These are phyloP conservation scores for Agapetus fuscipes DNA, from an alignment of 2,888 invertebrate genomes.

Conservation along the genomic window DNA sequence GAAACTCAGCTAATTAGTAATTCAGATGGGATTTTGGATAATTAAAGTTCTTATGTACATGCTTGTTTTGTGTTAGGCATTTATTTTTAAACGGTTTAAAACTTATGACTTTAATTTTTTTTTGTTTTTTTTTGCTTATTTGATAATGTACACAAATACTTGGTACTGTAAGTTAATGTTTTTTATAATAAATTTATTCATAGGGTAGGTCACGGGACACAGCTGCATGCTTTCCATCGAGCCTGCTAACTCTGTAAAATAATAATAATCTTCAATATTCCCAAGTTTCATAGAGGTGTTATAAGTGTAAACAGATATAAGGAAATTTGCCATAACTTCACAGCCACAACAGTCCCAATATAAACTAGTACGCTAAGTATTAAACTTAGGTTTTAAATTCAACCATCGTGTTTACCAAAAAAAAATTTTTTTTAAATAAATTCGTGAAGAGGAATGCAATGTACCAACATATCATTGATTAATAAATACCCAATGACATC, in stretches of 20 bases:
- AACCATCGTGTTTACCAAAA: too few species aligned
- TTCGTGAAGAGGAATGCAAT: too few species aligned
- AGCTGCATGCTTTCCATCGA: slow-evolving; percentile 14
- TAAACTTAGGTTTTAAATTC: too few species aligned
- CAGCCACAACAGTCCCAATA: too few species aligned
- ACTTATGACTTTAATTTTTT: slow-evolving; percentile 8
- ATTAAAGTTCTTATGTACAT: too few species aligned
- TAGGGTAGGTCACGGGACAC: slow-evolving; percentile 16
- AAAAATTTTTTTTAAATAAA: too few species aligned
- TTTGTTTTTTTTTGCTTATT: slow-evolving; percentile 19
- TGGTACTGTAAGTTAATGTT: slow-evolving; percentile 19
- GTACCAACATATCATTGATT: too few species aligned
- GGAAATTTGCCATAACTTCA: slow-evolving; percentile 12
- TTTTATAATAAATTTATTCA: slow-evolving; percentile 20
- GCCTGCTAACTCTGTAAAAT: slow-evolving; percentile 15
- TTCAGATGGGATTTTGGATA: too few species aligned
- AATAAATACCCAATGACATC: too few species aligned
- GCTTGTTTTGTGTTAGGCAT: slow-evolving; percentile 19
- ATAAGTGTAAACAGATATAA: slow-evolving; percentile 8
- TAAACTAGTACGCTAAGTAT: too few species aligned
- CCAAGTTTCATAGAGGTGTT: slow-evolving; percentile 17
- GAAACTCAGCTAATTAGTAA: too few species aligned
- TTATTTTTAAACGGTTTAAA: slow-evolving; percentile 11
- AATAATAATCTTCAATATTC: slow-evolving; percentile 14
- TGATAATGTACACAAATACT: slow-evolving; percentile 12